Conservation (phyloP, 2,113 vertebrate genomes). For the Excalfactoria chinensis region DNA sequence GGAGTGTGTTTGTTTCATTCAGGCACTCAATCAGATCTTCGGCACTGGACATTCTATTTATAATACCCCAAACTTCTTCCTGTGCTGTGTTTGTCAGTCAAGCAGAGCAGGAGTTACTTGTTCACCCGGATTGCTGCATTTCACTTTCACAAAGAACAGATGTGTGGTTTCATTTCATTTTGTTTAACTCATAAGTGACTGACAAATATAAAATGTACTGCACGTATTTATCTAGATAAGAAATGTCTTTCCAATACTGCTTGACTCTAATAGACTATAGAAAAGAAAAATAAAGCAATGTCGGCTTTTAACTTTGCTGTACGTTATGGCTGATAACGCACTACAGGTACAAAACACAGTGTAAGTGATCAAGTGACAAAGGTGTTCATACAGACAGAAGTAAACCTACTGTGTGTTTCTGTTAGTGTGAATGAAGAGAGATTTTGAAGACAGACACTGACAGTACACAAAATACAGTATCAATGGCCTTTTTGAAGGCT, state of each 20-base stretch:
- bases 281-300: background rate
- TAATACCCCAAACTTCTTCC: background rate
- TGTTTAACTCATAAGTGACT: background rate
- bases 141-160: background rate
- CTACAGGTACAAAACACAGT: background rate
- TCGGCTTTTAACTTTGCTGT: background rate
- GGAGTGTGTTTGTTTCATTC: background rate
- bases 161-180: background rate
- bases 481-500: background rate
- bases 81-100: background rate
- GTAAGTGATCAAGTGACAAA: background rate
- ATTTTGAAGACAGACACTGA: background rate
- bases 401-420: background rate
- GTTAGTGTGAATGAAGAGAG: background rate
- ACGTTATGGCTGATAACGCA: background rate
- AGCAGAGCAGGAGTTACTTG: background rate
- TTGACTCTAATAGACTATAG: background rate
- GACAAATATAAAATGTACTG: background rate
- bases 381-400: background rate
- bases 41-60: background rate
- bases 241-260: accelerated
- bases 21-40: background rate
- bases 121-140: background rate
- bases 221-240: background rate
- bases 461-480: background rate